Percentiles rank a stretch among this genome's conserved stretches.
phyloP scores from a whole-genome alignment of 92 coral and sea anemone species.

The Paragorgia papillata region DNA sequence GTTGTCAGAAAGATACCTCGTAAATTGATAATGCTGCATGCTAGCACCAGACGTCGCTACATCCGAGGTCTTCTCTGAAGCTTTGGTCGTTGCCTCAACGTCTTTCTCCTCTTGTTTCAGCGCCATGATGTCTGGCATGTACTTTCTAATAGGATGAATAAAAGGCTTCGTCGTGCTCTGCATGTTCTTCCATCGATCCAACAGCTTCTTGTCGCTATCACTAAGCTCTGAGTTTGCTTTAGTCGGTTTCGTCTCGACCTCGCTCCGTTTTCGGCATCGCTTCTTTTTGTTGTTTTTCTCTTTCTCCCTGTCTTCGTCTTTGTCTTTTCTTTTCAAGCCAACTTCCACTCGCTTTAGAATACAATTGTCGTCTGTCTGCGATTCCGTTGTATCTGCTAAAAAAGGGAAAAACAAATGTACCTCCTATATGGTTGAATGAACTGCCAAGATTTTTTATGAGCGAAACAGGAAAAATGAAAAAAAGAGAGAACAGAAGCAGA shows the following conservation, averaged over 20 bases:
- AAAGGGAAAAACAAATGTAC: no score
- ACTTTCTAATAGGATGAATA: constrained; percentile 91
- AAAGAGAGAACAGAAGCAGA: no score
- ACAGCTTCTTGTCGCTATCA: constrained; percentile 77
- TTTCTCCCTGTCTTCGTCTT: constrained; percentile 58
- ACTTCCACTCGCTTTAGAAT: constrained; percentile 71
- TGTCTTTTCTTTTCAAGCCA: constrained; percentile 71
- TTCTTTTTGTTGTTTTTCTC: constrained; percentile 65
- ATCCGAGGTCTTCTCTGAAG: constrained; percentile 11
- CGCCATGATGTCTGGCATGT: constrained; percentile 77
- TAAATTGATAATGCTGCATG: constrained; percentile 86
- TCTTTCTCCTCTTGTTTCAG: constrained; percentile 70
- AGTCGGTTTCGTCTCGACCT: background rate
- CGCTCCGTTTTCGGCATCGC: background rate
- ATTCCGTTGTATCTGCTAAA: constrained; percentile 19
- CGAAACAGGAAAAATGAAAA: no score
- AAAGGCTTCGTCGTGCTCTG: constrained; percentile 90
- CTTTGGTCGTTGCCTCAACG: background rate
- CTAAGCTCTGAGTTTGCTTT: constrained; percentile 59
- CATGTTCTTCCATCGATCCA: constrained; percentile 95
- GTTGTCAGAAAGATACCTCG: constrained; percentile 84
- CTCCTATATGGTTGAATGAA: no score
- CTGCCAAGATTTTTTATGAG: no score
- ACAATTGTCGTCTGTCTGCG: constrained; percentile 19
- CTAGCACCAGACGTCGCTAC: constrained; percentile 11